Evolutionary conservation across 2,113 vertebrate genomes (phyloP).

Genomic region (Alligator mississippiensis): DNA sequence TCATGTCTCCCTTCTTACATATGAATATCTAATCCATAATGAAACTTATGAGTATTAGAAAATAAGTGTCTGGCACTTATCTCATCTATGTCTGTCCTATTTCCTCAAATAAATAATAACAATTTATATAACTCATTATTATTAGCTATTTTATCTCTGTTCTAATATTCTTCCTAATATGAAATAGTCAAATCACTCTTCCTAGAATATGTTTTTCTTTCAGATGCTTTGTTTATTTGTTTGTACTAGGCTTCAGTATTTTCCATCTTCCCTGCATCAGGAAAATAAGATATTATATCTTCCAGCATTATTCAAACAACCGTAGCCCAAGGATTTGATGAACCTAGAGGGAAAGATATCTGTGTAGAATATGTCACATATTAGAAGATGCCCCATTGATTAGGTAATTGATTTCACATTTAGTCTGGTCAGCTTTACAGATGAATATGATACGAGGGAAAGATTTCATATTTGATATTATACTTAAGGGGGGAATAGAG

Average conservation of each 20-base stretch:
- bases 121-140: neutral
- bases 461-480: neutral
- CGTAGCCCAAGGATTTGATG: neutral
- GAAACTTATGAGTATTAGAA: neutral
- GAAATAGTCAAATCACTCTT: neutral
- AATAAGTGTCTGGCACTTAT: too few species aligned
- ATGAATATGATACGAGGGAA: neutral
- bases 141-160: neutral
- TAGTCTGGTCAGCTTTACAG: neutral
- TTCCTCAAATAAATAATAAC: neutral
- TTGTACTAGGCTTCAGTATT: neutral
- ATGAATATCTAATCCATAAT: neutral
- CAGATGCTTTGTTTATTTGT: neutral
- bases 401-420: neutral
- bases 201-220: neutral
- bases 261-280: neutral
- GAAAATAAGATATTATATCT: constrained; percentile 5
- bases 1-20: neutral
- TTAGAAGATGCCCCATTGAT: neutral
- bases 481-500: neutral
- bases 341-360: neutral
- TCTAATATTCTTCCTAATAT: neutral
- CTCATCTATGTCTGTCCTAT: too few species aligned
- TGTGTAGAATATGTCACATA: constrained; percentile 1
- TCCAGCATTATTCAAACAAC: neutral